A percentile compares a stretch with the other conserved stretches of the same genome.
These are phyloP conservation scores for Brachymystax lenok DNA, from an alignment of 2,797 vertebrate genomes.

Conservation along the genomic window DNA sequence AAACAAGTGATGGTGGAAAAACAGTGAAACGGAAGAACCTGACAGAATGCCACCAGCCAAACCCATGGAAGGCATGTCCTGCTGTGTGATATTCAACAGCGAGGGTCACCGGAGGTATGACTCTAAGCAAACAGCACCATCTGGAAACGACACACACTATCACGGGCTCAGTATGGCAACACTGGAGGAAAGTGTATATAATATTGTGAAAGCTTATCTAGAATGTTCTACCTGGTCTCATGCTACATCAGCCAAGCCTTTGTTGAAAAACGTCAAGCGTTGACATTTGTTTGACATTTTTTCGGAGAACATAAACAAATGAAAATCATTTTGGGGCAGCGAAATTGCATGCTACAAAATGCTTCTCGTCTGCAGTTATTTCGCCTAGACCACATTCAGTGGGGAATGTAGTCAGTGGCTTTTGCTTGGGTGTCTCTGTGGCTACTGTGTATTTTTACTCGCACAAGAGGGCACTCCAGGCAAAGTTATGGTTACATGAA, in stretches of 20 bases:
- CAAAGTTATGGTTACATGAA: neutral
- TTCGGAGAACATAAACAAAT: too few species aligned
- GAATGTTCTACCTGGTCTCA: neutral
- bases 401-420: neutral
- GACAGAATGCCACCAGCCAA: neutral
- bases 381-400: neutral
- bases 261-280: too few species aligned
- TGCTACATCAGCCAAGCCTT: too few species aligned
- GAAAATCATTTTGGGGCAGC: too few species aligned
- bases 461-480: constrained; percentile 29
- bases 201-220: neutral
- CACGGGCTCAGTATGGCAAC: neutral
- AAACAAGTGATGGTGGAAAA: neutral
- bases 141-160: neutral
- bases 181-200: neutral
- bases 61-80: neutral
- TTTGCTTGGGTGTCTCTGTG: neutral
- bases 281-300: too few species aligned
- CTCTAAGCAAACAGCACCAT: constrained; percentile 6
- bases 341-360: neutral
- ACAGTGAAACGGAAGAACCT: neutral
- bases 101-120: constrained; percentile 23
- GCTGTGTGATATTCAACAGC: constrained; percentile 8
- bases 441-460: neutral
- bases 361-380: neutral